These are phyloP conservation scores for Arctocebus calabarensis DNA, from an alignment of 2,797 vertebrate genomes.

Conservation along the genomic window DNA sequence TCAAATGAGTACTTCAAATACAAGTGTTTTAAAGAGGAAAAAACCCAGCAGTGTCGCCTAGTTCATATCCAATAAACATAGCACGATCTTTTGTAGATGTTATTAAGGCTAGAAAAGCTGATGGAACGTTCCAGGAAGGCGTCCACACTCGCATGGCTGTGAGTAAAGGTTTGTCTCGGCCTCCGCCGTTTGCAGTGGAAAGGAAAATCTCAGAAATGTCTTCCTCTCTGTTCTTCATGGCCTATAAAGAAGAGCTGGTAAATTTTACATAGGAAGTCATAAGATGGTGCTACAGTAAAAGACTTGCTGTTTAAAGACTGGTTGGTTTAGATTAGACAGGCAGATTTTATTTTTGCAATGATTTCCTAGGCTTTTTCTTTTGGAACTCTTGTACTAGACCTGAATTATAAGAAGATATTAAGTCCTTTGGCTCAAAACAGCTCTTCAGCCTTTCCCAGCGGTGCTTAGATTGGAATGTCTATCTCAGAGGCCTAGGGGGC, in stretches of 20 bases:
- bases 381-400: neutral
- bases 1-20: constrained; percentile 63
- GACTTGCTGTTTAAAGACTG: constrained; percentile 28
- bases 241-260: constrained; percentile 52
- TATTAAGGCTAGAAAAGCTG: constrained; percentile 48
- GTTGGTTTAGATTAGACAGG: neutral
- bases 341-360: constrained; percentile 22
- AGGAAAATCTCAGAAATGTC: constrained; percentile 42
- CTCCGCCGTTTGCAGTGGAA: constrained; percentile 36
- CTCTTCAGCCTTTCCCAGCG: neutral
- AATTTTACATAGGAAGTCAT: constrained; percentile 61
- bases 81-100: constrained; percentile 43
- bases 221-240: neutral
- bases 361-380: constrained; percentile 60
- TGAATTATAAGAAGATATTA: neutral
- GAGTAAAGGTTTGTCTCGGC: constrained; percentile 26
- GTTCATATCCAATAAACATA: constrained; percentile 55
- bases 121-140: constrained; percentile 53
- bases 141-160: neutral
- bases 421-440: neutral
- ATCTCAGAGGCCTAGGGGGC: neutral
- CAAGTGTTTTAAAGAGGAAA: constrained; percentile 47
- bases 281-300: constrained; percentile 64
- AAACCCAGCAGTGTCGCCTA: constrained; percentile 31
- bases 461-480: neutral